Evolutionary conservation across 2,888 invertebrate genomes (phyloP).

Genomic region (Criorhina ranunculi): DNA sequence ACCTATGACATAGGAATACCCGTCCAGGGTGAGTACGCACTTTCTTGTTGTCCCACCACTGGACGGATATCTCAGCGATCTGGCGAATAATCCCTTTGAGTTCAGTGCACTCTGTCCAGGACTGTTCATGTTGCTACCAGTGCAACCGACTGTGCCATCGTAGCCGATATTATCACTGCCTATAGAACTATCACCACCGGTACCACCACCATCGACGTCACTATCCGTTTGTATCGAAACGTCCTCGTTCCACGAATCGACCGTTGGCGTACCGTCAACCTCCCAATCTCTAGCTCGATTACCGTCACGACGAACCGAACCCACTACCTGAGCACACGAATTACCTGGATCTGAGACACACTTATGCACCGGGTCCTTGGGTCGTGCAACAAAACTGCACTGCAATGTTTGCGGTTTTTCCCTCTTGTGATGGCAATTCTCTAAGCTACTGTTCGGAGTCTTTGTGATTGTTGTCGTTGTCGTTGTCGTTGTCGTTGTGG

Average conservation of each 20-base stretch:
- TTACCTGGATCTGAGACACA: slow-evolving; percentile 88
- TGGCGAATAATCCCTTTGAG: slow-evolving; percentile 80
- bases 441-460: slow-evolving; percentile 77
- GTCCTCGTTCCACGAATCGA: slow-evolving; percentile 69
- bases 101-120: slow-evolving; percentile 78
- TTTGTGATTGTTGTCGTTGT: slow-evolving; percentile 44
- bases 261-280: slow-evolving; percentile 61
- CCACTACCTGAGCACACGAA: slow-evolving; percentile 46
- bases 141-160: slow-evolving; percentile 77
- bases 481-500: slow-evolving; percentile 8
- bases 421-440: slow-evolving; percentile 60
- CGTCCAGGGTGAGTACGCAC: slow-evolving; percentile 93
- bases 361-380: slow-evolving; percentile 89
- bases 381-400: slow-evolving; percentile 80
- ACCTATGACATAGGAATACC: slow-evolving; percentile 95
- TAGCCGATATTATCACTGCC: slow-evolving; percentile 66
- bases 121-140: slow-evolving; percentile 80
- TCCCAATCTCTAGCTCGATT: slow-evolving; percentile 58
- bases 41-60: slow-evolving; percentile 88
- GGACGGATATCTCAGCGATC: slow-evolving; percentile 83
- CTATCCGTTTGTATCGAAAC: slow-evolving; percentile 79
- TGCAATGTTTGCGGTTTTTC: slow-evolving; percentile 82
- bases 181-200: slow-evolving; percentile 72
- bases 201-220: slow-evolving; percentile 75
- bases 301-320: slow-evolving; percentile 35